phyloP scores from a whole-genome alignment of 2,888 invertebrate species.

The Rhorus exstirpatorius region DNA sequence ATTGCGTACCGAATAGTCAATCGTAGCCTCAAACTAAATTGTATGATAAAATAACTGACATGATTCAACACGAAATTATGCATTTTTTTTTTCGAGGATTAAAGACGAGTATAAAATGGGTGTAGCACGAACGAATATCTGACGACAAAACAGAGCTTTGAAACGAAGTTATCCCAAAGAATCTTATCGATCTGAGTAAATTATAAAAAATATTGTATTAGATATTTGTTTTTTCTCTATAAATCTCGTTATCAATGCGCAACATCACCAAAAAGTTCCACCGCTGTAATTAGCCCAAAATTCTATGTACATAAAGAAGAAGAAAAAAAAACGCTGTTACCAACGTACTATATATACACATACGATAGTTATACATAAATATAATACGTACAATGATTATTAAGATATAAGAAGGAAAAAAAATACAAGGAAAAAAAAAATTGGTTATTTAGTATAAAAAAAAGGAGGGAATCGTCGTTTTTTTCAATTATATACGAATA shows the following conservation, averaged over 20 bases:
- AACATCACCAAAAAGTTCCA: constrained; percentile 41
- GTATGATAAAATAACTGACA: too few species aligned
- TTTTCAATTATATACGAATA: constrained; percentile 68
- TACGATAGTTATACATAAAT: constrained; percentile 44
- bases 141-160: not conserved
- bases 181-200: too few species aligned
- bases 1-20: too few species aligned
- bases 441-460: constrained; percentile 84
- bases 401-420: constrained; percentile 69
- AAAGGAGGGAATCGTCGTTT: constrained; percentile 39
- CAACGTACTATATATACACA: constrained; percentile 60
- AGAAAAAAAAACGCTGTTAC: constrained; percentile 64
- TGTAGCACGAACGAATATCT: too few species aligned
- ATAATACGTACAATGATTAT: constrained; percentile 59
- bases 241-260: constrained; percentile 46
- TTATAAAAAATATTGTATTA: too few species aligned
- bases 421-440: constrained; percentile 78
- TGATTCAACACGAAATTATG: too few species aligned
- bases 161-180: too few species aligned
- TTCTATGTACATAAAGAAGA: constrained; percentile 67
- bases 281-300: constrained; percentile 59
- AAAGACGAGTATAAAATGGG: too few species aligned
- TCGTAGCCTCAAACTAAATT: too few species aligned
- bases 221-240: not conserved
- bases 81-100: too few species aligned